Percentiles rank a stretch among this genome's conserved stretches.
Evolutionary conservation across 2,888 invertebrate species (phyloP).

Genomic region (Iphiclides podalirius): DNA sequence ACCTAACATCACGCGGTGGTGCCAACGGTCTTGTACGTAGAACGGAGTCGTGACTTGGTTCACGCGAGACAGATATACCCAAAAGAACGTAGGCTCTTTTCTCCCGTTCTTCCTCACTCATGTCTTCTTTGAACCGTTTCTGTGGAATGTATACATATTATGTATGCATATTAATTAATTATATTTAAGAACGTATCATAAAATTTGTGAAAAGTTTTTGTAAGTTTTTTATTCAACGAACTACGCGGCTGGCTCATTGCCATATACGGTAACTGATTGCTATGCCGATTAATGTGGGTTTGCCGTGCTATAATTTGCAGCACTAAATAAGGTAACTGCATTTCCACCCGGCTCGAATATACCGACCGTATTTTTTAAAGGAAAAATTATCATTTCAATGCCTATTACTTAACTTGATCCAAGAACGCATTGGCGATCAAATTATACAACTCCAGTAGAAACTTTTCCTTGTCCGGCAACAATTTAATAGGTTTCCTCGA

Average conservation of each 20-base stretch:
- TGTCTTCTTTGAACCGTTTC: conserved; percentile 58
- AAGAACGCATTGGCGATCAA: conserved; percentile 61
- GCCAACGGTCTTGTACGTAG: conserved; percentile 57
- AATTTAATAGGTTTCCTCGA: conserved; percentile 50
- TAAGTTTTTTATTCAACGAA: too few species aligned
- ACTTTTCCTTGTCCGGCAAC: conserved; percentile 63
- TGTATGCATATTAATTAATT: too few species aligned
- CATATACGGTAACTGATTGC: too few species aligned
- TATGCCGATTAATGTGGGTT: neutral
- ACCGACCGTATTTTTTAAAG: too few species aligned
- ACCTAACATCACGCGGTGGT: conserved; percentile 65
- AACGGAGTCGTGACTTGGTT: conserved; percentile 66
- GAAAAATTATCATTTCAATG: too few species aligned
- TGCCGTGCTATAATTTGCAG: neutral
- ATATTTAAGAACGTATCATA: too few species aligned
- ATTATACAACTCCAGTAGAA: conserved; percentile 53
- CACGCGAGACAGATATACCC: conserved; percentile 63
- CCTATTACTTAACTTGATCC: conserved; percentile 61
- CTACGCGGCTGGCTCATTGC: too few species aligned
- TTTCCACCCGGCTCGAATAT: too few species aligned
- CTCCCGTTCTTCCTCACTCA: conserved; percentile 66
- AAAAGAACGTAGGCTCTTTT: conserved; percentile 65
- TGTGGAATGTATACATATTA: conserved; percentile 36
- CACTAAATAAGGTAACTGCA: too few species aligned
- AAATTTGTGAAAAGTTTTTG: too few species aligned